Base-by-base conservation (phyloP, 2,888 invertebrate genomes). In the Anthoptus insignis region DNA sequence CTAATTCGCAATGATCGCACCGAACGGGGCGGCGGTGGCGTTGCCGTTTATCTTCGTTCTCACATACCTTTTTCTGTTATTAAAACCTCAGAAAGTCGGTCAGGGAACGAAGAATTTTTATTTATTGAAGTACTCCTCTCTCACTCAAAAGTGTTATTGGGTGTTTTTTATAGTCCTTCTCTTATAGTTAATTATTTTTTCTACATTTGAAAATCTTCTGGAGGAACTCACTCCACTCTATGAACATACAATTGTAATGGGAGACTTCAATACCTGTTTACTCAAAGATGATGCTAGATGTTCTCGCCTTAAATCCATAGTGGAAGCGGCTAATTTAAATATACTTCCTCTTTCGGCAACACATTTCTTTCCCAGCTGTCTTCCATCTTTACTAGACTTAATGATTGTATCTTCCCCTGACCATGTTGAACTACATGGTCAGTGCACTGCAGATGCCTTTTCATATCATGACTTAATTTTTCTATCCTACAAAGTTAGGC, bases 401-500 rank as follows among this genome's bases (percentile, higher is more conserved):
- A 49, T 49, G 2, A 2, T 22, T 4, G 5, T 11, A 2, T 49
- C 49, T 21, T 49, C 49, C 2, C 13, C 13, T 2, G 49, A 49
- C 13, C 49, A 49, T 22, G 49, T 49, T 22, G 49, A 16, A 9
- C 6, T 22, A 19, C 49, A 49, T 21, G 49, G 49, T 22, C 49
- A 49, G 13, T 22, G 49, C 22, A 7, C 49, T n/a, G 49, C 49
- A 1, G 49, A 49, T 13, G 49, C 49, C 2, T 49, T 49, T 22
- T 49, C 49, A 2, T 49, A 49, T 21, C 49, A 49, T 22, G 49
- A 49, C 13, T 13, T 49, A 7, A 21, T 49, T 9, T 49, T 49
- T 9, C 22, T 49, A 13, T 49, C 49, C 13, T 49, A 49, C 21
- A 70, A 72, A 69, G 66, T 52, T 63, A 64, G 69, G 72, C 73